Percentiles rank a stretch among this genome's conserved stretches.
Evolutionary conservation across 2,888 invertebrate species (phyloP).

Genomic region (Hololepta plana): DNA sequence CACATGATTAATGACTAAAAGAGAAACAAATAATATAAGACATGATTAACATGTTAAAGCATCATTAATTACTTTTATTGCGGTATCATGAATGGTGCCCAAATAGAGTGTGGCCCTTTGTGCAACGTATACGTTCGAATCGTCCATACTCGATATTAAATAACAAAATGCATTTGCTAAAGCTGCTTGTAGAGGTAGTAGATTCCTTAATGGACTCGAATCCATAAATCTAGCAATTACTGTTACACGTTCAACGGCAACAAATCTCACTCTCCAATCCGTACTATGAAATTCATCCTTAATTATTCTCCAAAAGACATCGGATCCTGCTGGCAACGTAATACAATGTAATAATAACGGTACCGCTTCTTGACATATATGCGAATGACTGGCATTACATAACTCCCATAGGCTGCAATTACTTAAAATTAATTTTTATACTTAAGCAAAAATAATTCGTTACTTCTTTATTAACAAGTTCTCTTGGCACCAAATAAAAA

Average conservation of each 20-base stretch:
- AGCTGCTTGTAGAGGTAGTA: slow-evolving; percentile 74
- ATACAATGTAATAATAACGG: slow-evolving; percentile 90
- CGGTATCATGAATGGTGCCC: slow-evolving; percentile 81
- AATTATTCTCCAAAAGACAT: slow-evolving; percentile 90
- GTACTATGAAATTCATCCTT: slow-evolving; percentile 84
- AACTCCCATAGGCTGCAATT: slow-evolving; percentile 81
- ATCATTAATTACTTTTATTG: slow-evolving; percentile 47
- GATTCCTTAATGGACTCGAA: slow-evolving; percentile 66
- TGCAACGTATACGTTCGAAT: slow-evolving; percentile 85
- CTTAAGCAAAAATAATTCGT: not conserved
- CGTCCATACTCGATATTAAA: slow-evolving; percentile 89
- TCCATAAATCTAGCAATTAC: slow-evolving; percentile 88
- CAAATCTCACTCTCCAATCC: slow-evolving; percentile 80
- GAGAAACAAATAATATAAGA: slow-evolving; percentile 2
- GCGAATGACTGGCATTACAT: slow-evolving; percentile 81
- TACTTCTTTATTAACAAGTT: slow-evolving; percentile 86
- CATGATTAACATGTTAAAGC: slow-evolving; percentile 3
- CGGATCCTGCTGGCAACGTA: slow-evolving; percentile 82
- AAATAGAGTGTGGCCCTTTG: slow-evolving; percentile 83
- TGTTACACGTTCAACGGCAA: slow-evolving; percentile 89
- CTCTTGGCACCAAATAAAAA: slow-evolving; percentile 93
- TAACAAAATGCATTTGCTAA: slow-evolving; percentile 95
- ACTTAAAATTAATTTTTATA: no score
- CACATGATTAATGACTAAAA: slow-evolving; percentile 73
- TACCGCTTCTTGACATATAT: slow-evolving; percentile 83